phyloP scores from a whole-genome alignment of 2,888 invertebrate genomes.

The Amphipoea oculea region DNA sequence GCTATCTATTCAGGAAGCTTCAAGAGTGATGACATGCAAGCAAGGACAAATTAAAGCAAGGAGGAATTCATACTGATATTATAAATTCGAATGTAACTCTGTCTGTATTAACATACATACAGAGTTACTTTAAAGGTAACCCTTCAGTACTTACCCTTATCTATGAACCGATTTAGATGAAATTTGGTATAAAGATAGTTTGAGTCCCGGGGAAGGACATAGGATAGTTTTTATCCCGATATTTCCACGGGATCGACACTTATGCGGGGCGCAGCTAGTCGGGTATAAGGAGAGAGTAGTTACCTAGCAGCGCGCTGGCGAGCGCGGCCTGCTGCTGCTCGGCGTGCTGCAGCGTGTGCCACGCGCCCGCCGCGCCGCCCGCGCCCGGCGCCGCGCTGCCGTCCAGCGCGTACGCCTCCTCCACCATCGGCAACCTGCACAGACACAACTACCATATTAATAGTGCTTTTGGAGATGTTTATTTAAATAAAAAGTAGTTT shows the following conservation, averaged over 20 bases:
- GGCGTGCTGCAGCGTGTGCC: slow-evolving; percentile 95
- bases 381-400: slow-evolving; percentile 80
- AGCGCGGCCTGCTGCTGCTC: slow-evolving; percentile 95
- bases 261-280: too few species aligned
- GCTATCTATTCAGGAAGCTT: background rate
- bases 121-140: too few species aligned
- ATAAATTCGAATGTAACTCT: too few species aligned
- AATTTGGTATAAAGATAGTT: too few species aligned
- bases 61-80: too few species aligned
- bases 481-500: background rate
- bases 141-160: too few species aligned
- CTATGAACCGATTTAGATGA: too few species aligned
- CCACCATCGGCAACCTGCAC: slow-evolving; percentile 92
- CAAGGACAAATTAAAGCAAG: background rate
- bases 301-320: slow-evolving; percentile 93
- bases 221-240: too few species aligned
- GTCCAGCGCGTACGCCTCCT: slow-evolving; percentile 88
- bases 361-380: slow-evolving; percentile 91
- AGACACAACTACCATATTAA: background rate
- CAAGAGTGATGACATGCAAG: background rate
- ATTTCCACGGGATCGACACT: too few species aligned
- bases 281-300: background rate
- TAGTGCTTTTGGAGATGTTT: background rate
- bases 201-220: too few species aligned
- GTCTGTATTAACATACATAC: too few species aligned